Conservation (phyloP, 2,113 vertebrate species). For the Paramormyrops kingsleyae region DNA sequence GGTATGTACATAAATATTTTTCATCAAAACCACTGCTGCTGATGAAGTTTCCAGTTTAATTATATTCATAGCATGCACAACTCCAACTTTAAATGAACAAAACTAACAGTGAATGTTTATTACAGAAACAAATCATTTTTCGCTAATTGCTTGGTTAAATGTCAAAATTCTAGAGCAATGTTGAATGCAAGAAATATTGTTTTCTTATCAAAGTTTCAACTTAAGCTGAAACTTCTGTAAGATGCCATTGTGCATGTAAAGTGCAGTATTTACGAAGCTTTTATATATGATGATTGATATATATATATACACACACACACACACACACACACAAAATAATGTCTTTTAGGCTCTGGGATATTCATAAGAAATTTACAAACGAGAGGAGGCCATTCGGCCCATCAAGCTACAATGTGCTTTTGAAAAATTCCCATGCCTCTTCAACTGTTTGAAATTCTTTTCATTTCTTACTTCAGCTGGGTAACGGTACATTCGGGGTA, state of each 20-base stretch:
- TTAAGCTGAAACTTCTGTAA: not conserved
- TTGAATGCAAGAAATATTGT: not conserved
- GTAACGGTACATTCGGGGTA: not conserved
- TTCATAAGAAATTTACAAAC: too few species aligned
- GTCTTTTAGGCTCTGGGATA: not conserved
- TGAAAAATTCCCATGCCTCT: too few species aligned
- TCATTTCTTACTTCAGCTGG: not conserved
- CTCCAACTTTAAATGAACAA: not conserved
- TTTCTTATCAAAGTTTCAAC: not conserved
- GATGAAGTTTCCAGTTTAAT: not conserved
- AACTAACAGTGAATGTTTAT: not conserved
- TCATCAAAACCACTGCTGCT: not conserved
- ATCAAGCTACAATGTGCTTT: too few species aligned
- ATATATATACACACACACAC: too few species aligned
- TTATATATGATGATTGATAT: not conserved
- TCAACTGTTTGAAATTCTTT: too few species aligned
- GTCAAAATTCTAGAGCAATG: not conserved
- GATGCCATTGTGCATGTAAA: not conserved
- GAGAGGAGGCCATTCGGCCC: too few species aligned
- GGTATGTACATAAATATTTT: conserved; percentile 41
- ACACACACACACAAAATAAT: not conserved
- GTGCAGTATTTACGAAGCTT: not conserved
- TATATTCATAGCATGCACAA: not conserved
- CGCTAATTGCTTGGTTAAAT: not conserved
- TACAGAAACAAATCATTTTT: not conserved